Evolutionary conservation across 2,888 invertebrate genomes (phyloP), one percentile per base, ranked within the genome.

Genomic region (Beris chalybata): DNA sequence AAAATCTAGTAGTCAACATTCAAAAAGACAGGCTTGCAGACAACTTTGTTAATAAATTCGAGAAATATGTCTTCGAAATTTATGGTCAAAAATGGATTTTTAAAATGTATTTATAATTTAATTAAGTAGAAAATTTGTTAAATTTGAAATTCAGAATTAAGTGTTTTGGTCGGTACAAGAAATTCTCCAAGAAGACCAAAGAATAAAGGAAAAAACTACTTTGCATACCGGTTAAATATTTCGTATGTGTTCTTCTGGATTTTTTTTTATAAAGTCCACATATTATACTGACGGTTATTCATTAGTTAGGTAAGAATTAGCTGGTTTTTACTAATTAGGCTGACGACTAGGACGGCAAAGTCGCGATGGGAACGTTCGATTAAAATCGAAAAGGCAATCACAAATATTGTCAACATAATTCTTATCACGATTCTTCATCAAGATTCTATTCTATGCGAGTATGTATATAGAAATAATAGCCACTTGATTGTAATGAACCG

Each of bases 111-210:
- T 61, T 61, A 61, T 61, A 61, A 61, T 61, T 61, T 61, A 61
- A 61, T 61, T 61, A 61, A 61, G 61, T 61, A 61, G 61, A 61
- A 61, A 61, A 61, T 61, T 61, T 61, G 61, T 61, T 61, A 61
- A 61, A 61, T 61, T 61, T 61, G 29, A 52, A 61, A 52, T 61
- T 61, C 52, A 43, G 31, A 61, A 61, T 61, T 52, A 31, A 50
- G 61, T 52, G 52, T 61, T 61, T 38, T 38, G 38, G 9, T 38
- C 38, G 38, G 38, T 7, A 9, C 9, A 38, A 5, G 3, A 4
- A 38, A 38, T 38, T 38, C 38, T 38, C 38, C 22, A 22, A 22
- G 22, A 22, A 1, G 22, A 22, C 22, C 2, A 45, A 44, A 22
- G 11, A 6, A 31, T 12, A n/a, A 12, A 12, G 15, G 22, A 22